phyloP scores from a whole-genome alignment of 2,113 vertebrate genomes.

The Zapus hudsonius region DNA sequence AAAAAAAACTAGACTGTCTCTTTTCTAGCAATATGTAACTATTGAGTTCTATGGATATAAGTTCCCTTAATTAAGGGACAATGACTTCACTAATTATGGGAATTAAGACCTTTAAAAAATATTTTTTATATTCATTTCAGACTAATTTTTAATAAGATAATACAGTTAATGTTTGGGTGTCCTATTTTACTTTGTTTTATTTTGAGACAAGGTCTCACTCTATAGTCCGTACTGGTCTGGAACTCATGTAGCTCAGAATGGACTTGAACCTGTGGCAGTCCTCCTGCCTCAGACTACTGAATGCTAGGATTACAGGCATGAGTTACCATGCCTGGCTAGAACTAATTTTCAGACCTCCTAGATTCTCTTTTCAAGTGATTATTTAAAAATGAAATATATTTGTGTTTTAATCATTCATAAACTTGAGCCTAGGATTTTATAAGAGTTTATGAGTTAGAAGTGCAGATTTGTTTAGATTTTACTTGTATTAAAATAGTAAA shows the following conservation, averaged over 20 bases:
- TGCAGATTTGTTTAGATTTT: constrained; percentile 63
- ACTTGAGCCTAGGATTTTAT: constrained; percentile 46
- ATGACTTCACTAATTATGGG: neutral
- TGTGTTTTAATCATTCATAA: constrained; percentile 41
- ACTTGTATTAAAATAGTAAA: constrained; percentile 60
- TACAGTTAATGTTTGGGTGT: neutral
- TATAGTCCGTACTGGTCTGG: neutral
- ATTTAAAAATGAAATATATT: constrained; percentile 58
- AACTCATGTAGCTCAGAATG: neutral
- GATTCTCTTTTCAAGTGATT: constrained; percentile 10
- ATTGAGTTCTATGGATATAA: neutral
- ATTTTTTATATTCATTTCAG: constrained; percentile 16
- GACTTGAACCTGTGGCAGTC: neutral
- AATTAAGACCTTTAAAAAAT: neutral
- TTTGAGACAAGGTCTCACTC: neutral
- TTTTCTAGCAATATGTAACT: neutral
- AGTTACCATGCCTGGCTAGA: neutral
- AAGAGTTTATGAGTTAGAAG: constrained; percentile 55
- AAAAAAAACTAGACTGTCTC: neutral
- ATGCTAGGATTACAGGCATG: neutral
- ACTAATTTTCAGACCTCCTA: constrained; percentile 27
- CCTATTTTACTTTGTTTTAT: neutral
- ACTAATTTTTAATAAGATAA: neutral
- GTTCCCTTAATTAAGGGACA: neutral
- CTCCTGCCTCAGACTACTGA: neutral